A percentile compares a stretch with the other conserved stretches of the same genome.
These are phyloP conservation scores for Drosophila melanica DNA, from an alignment of 1,140 invertebrate species.

Conservation along the genomic window DNA sequence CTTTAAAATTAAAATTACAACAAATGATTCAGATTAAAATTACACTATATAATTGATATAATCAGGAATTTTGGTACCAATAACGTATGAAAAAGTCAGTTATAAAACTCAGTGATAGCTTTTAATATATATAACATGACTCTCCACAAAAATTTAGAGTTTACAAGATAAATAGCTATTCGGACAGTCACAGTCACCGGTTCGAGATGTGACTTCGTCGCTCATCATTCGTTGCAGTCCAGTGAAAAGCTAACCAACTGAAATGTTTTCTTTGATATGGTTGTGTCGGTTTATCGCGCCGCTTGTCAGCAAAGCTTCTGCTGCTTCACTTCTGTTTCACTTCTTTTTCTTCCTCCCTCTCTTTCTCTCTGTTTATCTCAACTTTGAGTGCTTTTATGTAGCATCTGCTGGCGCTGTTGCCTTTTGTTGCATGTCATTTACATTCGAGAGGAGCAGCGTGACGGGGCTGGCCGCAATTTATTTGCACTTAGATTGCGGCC, in stretches of 20 bases:
- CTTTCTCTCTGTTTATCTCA: constrained; percentile 6
- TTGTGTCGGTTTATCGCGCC: constrained; percentile 80
- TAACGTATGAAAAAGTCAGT: no score
- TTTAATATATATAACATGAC: no score
- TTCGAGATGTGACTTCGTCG: constrained; percentile 14
- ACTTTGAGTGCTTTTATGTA: constrained; percentile 39
- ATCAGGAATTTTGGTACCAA: no score
- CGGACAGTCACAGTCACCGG: not conserved
- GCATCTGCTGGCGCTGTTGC: constrained; percentile 39
- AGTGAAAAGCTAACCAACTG: constrained; percentile 74
- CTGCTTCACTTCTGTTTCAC: not conserved
- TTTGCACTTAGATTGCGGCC: constrained; percentile 72
- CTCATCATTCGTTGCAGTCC: constrained; percentile 61
- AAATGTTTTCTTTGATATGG: constrained; percentile 80
- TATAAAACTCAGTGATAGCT: no score
- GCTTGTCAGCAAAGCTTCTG: constrained; percentile 68
- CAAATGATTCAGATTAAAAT: no score
- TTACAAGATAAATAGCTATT: no score
- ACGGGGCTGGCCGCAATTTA: constrained; percentile 72
- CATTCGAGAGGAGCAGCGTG: constrained; percentile 41
- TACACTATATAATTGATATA: no score
- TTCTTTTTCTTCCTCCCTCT: constrained; percentile 4
- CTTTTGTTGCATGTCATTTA: constrained; percentile 78
- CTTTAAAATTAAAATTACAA: no score
- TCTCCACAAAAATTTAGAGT: no score